Percentiles rank a stretch among this genome's conserved stretches.
These are phyloP conservation scores for Alca torda DNA, from an alignment of 2,797 vertebrate genomes.

Conservation along the genomic window DNA sequence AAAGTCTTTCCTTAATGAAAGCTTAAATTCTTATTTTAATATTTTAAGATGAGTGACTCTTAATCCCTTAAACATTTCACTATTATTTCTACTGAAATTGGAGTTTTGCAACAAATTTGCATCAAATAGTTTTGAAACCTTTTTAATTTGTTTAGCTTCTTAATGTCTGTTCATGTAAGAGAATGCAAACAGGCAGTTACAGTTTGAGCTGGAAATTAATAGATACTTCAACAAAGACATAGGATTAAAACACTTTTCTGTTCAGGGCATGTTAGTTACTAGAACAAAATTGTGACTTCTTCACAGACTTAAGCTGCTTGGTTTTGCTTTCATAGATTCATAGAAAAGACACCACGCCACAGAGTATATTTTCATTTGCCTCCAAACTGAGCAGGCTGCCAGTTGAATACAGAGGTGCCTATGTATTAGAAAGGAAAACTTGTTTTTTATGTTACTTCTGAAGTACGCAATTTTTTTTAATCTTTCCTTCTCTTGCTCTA, in stretches of 20 bases:
- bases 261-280: not conserved
- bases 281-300: not conserved
- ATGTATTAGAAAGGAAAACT: not conserved
- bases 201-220: not conserved
- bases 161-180: not conserved
- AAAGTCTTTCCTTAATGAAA: not conserved
- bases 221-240: not conserved
- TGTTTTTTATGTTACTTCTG: not conserved
- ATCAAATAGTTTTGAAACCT: not conserved
- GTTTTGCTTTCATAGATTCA: not conserved
- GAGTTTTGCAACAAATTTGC: not conserved
- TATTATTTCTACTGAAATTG: not conserved
- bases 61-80: not conserved
- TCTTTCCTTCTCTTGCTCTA: not conserved
- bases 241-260: not conserved
- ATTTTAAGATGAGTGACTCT: not conserved
- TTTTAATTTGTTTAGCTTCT: not conserved
- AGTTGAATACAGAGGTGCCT: slow-evolving; percentile 16
- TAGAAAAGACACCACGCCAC: not conserved
- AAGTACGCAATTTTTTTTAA: not conserved
- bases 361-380: not conserved
- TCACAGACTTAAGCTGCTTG: not conserved
- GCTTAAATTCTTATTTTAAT: not conserved
- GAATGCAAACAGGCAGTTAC: not conserved
- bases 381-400: not conserved